A percentile compares a stretch with the other conserved stretches of the same genome.
Evolutionary conservation across 2,888 invertebrate genomes (phyloP).

Genomic region (Leistus spinibarbis): DNA sequence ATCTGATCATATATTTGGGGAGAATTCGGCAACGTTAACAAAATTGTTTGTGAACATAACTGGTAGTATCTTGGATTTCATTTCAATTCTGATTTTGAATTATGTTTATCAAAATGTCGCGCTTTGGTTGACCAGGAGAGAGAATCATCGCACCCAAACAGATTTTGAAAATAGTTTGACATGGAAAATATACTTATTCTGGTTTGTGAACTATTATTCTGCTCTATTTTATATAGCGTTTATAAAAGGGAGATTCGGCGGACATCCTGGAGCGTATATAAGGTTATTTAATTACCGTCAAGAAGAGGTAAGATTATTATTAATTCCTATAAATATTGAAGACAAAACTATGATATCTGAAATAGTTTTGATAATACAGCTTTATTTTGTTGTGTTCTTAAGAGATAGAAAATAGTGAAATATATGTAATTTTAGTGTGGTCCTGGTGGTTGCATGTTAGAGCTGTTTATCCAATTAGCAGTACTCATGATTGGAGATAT

Average conservation of each 20-base stretch:
- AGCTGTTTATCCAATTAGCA: constrained; percentile 76
- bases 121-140: constrained; percentile 67
- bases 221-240: constrained; percentile 80
- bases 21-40: constrained; percentile 47
- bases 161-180: constrained; percentile 82
- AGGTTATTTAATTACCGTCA: constrained; percentile 67
- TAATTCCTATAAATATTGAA: not conserved
- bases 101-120: constrained; percentile 66
- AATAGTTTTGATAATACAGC: not conserved
- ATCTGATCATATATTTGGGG: constrained; percentile 59
- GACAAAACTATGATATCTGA: too few relatives aligned
- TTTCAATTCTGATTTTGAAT: constrained; percentile 72
- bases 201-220: constrained; percentile 83
- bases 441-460: constrained; percentile 78
- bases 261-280: constrained; percentile 72
- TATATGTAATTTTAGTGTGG: constrained; percentile 62
- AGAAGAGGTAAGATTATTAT: constrained; percentile 63
- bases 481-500: constrained; percentile 83
- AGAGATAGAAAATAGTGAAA: not conserved
- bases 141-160: constrained; percentile 73
- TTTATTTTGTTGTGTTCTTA: not conserved
- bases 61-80: constrained; percentile 74
- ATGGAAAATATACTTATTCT: constrained; percentile 77
- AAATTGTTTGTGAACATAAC: constrained; percentile 69
- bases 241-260: constrained; percentile 71